Conservation (phyloP, 2,797 vertebrate genomes). For the Zonotrichia albicollis region DNA sequence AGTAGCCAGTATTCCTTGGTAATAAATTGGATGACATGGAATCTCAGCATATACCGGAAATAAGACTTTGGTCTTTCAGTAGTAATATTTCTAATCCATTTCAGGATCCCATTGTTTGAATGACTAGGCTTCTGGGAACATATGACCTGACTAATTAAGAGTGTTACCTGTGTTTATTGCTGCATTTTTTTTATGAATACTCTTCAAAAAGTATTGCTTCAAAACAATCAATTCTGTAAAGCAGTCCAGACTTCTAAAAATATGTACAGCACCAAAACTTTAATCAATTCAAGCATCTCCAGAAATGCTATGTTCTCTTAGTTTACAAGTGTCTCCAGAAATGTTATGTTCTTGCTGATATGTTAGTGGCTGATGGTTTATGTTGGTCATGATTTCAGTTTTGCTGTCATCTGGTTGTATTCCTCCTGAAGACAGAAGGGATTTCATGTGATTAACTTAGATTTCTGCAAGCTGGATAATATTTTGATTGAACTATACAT, state of each 20-base stretch:
- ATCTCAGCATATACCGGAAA: background rate
- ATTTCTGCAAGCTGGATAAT: background rate
- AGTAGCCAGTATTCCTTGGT: background rate
- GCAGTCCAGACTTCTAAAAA: background rate
- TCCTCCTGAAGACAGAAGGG: background rate
- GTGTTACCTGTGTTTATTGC: background rate
- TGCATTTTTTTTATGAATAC: background rate
- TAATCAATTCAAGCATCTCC: background rate
- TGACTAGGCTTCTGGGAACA: background rate
- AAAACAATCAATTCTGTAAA: background rate
- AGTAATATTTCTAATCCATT: background rate
- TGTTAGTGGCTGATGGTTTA: background rate
- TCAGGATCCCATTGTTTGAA: background rate
- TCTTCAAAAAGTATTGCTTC: background rate
- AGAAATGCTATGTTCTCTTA: background rate
- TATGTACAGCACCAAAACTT: background rate
- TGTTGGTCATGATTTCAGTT: background rate
- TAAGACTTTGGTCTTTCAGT: background rate
- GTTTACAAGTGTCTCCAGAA: background rate
- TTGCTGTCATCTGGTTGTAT: background rate
- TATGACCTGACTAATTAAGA: background rate
- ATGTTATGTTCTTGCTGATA: background rate
- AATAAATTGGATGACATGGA: background rate
- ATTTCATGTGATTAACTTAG: background rate
- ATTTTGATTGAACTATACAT: background rate